A percentile compares a stretch with the other conserved stretches of the same genome.
Evolutionary conservation across 2,888 invertebrate species (phyloP).

Genomic region (Eupeodes latifasciatus): DNA sequence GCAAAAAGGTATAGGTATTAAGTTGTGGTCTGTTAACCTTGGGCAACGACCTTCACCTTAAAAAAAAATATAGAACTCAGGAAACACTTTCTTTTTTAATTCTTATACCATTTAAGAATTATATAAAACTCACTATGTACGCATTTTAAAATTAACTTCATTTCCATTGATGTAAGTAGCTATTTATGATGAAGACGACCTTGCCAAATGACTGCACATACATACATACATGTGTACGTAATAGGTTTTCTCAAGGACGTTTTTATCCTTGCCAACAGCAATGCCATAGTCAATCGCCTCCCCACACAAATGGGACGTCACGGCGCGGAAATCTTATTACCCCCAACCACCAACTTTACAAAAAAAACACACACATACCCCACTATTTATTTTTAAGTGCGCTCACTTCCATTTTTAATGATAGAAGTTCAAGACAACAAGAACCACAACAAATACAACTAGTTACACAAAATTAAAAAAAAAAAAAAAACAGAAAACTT

Average conservation of each 20-base stretch:
- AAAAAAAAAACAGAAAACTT: not conserved
- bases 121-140: not conserved
- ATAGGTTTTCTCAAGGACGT: slow-evolving; percentile 24
- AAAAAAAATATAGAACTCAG: too few species aligned
- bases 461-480: too few species aligned
- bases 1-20: too few species aligned
- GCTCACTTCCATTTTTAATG: slow-evolving; percentile 39
- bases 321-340: not conserved
- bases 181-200: not conserved
- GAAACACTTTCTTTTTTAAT: too few species aligned
- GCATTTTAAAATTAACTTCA: slow-evolving; percentile 5
- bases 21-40: too few species aligned
- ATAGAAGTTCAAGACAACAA: slow-evolving; percentile 37
- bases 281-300: not conserved
- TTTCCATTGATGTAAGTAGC: not conserved
- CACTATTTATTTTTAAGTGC: slow-evolving; percentile 1
- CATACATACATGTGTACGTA: not conserved
- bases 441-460: not conserved
- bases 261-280: slow-evolving; percentile 16
- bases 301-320: not conserved
- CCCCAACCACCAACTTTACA: not conserved
- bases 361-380: not conserved
- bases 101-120: too few species aligned
- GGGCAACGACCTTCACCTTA: too few species aligned
- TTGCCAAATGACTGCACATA: not conserved